Evolutionary conservation across 2,113 vertebrate genomes (phyloP).

Genomic region (Mungos mungo): DNA sequence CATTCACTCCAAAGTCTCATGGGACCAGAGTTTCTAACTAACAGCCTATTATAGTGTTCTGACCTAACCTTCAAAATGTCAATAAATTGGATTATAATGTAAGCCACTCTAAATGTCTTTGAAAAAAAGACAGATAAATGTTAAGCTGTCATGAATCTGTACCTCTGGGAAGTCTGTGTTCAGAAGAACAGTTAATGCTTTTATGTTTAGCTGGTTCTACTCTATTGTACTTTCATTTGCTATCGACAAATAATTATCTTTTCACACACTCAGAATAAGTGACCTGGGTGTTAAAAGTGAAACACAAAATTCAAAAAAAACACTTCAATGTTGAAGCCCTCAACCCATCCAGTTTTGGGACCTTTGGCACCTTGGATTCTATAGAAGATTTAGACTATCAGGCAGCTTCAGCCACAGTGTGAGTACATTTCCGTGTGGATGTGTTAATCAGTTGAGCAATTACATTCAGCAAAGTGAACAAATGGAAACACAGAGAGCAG

Average conservation of each 20-base stretch:
- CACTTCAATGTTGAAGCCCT: neutral
- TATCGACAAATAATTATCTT: neutral
- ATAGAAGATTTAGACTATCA: neutral
- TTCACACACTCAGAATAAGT: neutral
- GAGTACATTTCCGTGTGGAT: neutral
- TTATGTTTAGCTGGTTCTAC: neutral
- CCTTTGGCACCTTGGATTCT: slow-evolving; percentile 28
- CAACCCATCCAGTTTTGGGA: neutral
- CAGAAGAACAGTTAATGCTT: slow-evolving; percentile 42
- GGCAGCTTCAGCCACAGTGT: neutral
- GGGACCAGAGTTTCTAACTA: slow-evolving; percentile 49
- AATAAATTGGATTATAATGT: slow-evolving; percentile 62
- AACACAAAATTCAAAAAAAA: neutral
- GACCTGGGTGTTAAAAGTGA: neutral
- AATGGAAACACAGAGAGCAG: neutral
- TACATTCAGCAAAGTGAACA: neutral
- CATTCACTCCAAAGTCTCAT: neutral
- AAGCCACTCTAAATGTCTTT: slow-evolving; percentile 58
- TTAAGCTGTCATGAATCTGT: neutral
- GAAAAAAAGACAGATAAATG: slow-evolving; percentile 51
- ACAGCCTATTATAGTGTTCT: slow-evolving; percentile 31
- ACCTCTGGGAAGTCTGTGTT: slow-evolving; percentile 32
- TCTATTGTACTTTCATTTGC: slow-evolving; percentile 10
- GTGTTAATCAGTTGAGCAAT: neutral
- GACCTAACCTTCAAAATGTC: slow-evolving; percentile 56